Percentiles rank a stretch among this genome's conserved stretches.
phyloP scores from a whole-genome alignment of 2,888 invertebrate species.

The Drosophila kanekoi region DNA sequence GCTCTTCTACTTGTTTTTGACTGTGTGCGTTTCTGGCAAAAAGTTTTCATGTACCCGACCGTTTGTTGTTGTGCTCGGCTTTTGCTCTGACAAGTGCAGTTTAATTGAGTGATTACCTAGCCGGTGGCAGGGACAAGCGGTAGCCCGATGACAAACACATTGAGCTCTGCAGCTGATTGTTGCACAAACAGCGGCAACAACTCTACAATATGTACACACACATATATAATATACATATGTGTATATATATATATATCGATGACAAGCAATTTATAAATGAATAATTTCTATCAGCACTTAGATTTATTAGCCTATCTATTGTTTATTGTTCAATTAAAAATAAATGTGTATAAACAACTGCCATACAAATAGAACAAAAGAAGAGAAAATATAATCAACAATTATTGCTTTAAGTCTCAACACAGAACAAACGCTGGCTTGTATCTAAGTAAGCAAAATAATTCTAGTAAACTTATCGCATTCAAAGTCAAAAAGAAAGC shows the following conservation, averaged over 20 bases:
- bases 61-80: constrained; percentile 2
- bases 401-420: constrained; percentile 51
- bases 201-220: background rate
- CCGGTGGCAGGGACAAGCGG: constrained; percentile 35
- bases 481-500: too few species aligned
- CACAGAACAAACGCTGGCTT: constrained; percentile 18
- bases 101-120: constrained; percentile 59
- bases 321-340: constrained; percentile 37
- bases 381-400: constrained; percentile 54
- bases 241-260: constrained; percentile 23
- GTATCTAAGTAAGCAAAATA: background rate
- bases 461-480: constrained; percentile 6
- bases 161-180: constrained; percentile 23
- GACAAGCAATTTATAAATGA: constrained; percentile 27
- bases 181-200: background rate
- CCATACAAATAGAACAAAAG: constrained; percentile 32
- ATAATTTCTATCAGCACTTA: constrained; percentile 23
- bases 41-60: constrained; percentile 28
- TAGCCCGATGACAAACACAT: constrained; percentile 29
- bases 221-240: too few species aligned
- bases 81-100: constrained; percentile 21
- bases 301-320: background rate
- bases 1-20: background rate
- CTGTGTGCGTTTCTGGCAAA: constrained; percentile 22
- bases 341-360: constrained; percentile 32